Evolutionary conservation across 1,140 invertebrate species (phyloP).

Genomic region (Brachionus manjavacas): DNA sequence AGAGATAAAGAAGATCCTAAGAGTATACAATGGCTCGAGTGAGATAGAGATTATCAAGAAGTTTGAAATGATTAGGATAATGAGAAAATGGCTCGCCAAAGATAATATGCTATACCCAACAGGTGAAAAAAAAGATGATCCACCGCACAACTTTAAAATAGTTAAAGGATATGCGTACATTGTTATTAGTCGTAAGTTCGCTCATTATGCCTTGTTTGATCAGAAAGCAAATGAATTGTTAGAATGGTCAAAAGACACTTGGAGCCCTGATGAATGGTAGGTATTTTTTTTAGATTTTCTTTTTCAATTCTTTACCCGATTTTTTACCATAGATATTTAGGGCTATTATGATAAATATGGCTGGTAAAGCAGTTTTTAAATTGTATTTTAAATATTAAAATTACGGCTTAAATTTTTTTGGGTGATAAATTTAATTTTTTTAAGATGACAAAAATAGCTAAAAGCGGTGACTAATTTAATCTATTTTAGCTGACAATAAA

Average conservation of each 20-base stretch:
- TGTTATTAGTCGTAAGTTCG: slow-evolving; percentile 46
- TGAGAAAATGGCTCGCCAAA: slow-evolving; percentile 44
- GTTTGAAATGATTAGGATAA: neutral
- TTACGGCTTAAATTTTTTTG: too few species aligned
- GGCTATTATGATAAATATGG: too few species aligned
- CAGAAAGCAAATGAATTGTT: slow-evolving; percentile 45
- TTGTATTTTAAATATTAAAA: too few species aligned
- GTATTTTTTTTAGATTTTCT: neutral
- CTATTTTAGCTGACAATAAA: too few species aligned
- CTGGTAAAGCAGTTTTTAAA: too few species aligned
- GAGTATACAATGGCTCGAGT: slow-evolving; percentile 28
- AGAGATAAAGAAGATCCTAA: slow-evolving; percentile 2
- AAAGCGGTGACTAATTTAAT: too few species aligned
- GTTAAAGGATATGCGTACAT: slow-evolving; percentile 50
- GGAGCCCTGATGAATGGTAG: slow-evolving; percentile 49
- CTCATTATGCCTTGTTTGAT: slow-evolving; percentile 46
- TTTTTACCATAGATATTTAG: too few species aligned
- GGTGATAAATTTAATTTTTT: too few species aligned
- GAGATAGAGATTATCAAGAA: slow-evolving; percentile 26
- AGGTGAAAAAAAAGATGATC: slow-evolving; percentile 1
- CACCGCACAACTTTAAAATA: slow-evolving; percentile 46
- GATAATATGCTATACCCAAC: neutral
- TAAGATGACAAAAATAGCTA: too few species aligned
- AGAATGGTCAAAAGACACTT: slow-evolving; percentile 47
- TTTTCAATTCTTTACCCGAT: too few species aligned